Evolutionary conservation across 1,140 invertebrate species (phyloP).

Genomic region (Drosophila varians): DNA sequence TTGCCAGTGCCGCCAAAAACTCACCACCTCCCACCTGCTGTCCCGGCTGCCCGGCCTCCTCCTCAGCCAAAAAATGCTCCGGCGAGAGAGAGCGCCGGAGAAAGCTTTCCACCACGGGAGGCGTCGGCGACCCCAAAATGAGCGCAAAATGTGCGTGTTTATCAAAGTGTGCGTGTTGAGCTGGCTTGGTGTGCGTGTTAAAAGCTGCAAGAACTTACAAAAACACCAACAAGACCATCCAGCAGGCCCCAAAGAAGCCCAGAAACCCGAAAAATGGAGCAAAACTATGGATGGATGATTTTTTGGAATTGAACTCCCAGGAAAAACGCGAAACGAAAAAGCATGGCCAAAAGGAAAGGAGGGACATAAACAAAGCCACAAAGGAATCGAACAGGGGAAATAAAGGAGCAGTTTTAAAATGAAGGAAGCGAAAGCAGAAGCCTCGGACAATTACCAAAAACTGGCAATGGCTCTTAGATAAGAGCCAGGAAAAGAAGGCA

Average conservation of each 20-base stretch:
- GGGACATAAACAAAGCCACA: slow-evolving; percentile 3
- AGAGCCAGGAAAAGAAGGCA: slow-evolving; percentile 18
- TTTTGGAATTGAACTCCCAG: neutral
- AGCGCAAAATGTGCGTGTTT: slow-evolving; percentile 2
- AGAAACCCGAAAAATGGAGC: slow-evolving; percentile 3
- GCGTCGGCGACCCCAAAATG: neutral
- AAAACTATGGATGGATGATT: slow-evolving; percentile 5
- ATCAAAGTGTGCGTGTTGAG: slow-evolving; percentile 55
- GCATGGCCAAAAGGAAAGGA: slow-evolving; percentile 7
- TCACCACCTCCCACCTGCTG: slow-evolving; percentile 18
- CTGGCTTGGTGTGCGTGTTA: slow-evolving; percentile 63
- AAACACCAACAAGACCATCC: slow-evolving; percentile 7
- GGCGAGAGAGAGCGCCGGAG: neutral
- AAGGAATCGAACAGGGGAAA: slow-evolving; percentile 11
- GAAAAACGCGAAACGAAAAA: neutral
- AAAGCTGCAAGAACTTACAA: slow-evolving; percentile 71
- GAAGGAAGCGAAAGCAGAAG: slow-evolving; percentile 1
- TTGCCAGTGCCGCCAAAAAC: neutral
- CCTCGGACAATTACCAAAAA: slow-evolving; percentile 35
- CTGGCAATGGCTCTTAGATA: slow-evolving; percentile 38
- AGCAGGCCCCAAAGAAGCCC: neutral
- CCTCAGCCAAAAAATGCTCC: too few species aligned
- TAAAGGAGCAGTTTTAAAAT: neutral
- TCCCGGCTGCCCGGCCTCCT: too few species aligned
- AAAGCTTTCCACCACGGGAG: slow-evolving; percentile 41